A percentile compares a stretch with the other conserved stretches of the same genome.
phyloP scores from a whole-genome alignment of 1,140 invertebrate genomes.

The Delia radicum region DNA sequence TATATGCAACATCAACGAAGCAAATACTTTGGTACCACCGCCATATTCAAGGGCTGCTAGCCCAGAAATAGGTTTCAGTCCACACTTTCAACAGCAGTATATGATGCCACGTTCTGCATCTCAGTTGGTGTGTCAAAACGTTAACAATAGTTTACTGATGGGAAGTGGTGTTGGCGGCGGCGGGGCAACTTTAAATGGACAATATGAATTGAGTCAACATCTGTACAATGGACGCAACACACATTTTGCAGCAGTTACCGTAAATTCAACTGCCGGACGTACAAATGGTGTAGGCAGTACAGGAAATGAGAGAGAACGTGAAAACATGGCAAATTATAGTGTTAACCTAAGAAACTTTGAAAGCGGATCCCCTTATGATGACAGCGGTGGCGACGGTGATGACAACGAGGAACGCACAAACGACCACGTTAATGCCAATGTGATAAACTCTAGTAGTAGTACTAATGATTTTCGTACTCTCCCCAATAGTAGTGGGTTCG shows the following conservation, averaged over 20 bases:
- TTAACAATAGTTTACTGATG: constrained; percentile 26
- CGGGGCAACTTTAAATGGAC: constrained; percentile 17
- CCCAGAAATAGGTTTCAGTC: constrained; percentile 62
- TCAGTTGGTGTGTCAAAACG: constrained; percentile 38
- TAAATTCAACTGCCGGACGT: not conserved
- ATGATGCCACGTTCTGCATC: constrained; percentile 48
- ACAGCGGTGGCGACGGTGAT: not conserved
- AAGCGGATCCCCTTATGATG: not conserved
- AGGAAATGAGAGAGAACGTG: not conserved
- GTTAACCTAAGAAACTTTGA: not conserved
- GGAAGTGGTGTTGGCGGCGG: constrained; percentile 11
- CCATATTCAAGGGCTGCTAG: constrained; percentile 78
- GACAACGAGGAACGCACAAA: not conserved
- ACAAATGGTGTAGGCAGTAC: not conserved
- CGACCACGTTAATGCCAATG: constrained; percentile 15
- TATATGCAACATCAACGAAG: constrained; percentile 79
- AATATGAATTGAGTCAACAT: constrained; percentile 13
- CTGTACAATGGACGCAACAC: not conserved
- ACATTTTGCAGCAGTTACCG: constrained; percentile 1
- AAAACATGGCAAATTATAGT: not conserved
- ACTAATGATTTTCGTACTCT: not conserved
- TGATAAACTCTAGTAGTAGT: constrained; percentile 21
- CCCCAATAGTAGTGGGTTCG: constrained; percentile 30
- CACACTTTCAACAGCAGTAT: constrained; percentile 44
- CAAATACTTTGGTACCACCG: constrained; percentile 75